These are phyloP conservation scores for Brenthis hecate DNA, from an alignment of 2,888 invertebrate genomes.

Conservation along the genomic window DNA sequence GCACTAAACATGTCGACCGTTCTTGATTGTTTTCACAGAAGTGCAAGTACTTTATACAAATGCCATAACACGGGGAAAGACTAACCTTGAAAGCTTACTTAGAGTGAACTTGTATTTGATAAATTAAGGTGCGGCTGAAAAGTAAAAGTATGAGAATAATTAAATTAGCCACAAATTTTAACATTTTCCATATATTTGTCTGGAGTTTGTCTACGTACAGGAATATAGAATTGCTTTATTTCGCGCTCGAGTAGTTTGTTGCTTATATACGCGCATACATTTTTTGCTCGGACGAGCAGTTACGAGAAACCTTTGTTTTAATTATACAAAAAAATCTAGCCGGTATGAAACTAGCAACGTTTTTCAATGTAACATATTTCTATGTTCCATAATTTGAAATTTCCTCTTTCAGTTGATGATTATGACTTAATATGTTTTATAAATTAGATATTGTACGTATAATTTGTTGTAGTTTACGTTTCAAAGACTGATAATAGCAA, in stretches of 20 bases:
- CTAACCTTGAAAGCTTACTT: conserved; percentile 5
- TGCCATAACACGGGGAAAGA: background rate
- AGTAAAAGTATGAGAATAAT: conserved; percentile 15
- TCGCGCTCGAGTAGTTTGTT: conserved; percentile 36
- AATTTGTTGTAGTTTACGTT: background rate
- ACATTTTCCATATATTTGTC: conserved; percentile 8
- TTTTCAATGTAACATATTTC: conserved; percentile 22
- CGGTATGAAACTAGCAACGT: conserved; percentile 28
- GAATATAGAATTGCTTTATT: conserved; percentile 23
- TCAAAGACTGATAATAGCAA: background rate
- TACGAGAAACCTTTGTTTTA: conserved; percentile 39
- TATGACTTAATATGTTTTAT: background rate
- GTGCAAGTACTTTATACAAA: conserved; percentile 17
- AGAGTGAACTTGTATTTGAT: conserved; percentile 2
- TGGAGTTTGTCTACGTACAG: conserved; percentile 9
- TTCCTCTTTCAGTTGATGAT: conserved; percentile 22
- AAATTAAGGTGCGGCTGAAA: conserved; percentile 19
- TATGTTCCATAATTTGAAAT: conserved; percentile 10
- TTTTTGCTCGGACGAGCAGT: conserved; percentile 39
- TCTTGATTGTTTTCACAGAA: conserved; percentile 22
- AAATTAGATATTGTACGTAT: background rate
- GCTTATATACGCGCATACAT: conserved; percentile 35
- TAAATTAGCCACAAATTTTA: background rate
- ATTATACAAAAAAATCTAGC: conserved; percentile 36
- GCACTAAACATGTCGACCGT: conserved; percentile 29